A percentile compares a stretch with the other conserved stretches of the same genome.
Conservation (phyloP, 64 coral and sea anemone species). For the Montipora sp. region DNA sequence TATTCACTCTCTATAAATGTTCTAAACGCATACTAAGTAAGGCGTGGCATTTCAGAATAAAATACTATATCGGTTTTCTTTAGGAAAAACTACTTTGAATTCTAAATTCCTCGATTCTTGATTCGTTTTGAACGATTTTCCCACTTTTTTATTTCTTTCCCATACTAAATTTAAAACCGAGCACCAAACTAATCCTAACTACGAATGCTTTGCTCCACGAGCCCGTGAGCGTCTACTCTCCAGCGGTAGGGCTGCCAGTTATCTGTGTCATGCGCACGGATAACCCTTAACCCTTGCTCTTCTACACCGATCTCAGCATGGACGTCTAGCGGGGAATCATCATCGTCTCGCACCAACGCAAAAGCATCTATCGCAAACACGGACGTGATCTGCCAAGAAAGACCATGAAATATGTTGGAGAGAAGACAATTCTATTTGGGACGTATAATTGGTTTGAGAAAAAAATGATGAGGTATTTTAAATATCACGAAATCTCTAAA, state of each 20-base stretch:
- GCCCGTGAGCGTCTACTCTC: slow-evolving; percentile 14
- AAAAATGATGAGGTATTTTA: too few species aligned
- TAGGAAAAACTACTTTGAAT: too few species aligned
- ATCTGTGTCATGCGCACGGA: slow-evolving; percentile 42
- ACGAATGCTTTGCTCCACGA: slow-evolving; percentile 1
- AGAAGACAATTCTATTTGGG: too few species aligned
- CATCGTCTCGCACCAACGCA: neutral
- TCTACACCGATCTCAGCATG: slow-evolving; percentile 11
- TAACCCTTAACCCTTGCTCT: slow-evolving; percentile 7
- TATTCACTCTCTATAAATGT: too few species aligned
- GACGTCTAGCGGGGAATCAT: slow-evolving; percentile 9
- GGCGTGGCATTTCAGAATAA: too few species aligned
- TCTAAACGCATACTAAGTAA: too few species aligned
- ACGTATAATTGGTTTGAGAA: too few species aligned
- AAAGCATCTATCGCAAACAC: neutral
- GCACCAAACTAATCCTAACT: neutral
- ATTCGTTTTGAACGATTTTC: too few species aligned
- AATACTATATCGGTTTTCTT: too few species aligned
- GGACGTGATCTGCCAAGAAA: slow-evolving; percentile 3
- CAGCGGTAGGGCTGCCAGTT: slow-evolving; percentile 22
- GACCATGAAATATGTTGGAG: neutral
- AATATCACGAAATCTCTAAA: too few species aligned
- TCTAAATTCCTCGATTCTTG: too few species aligned
- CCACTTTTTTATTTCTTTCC: neutral
- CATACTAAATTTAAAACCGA: neutral